These are phyloP conservation scores for Drosophila lowei DNA, from an alignment of 1,140 invertebrate species.

Conservation along the genomic window DNA sequence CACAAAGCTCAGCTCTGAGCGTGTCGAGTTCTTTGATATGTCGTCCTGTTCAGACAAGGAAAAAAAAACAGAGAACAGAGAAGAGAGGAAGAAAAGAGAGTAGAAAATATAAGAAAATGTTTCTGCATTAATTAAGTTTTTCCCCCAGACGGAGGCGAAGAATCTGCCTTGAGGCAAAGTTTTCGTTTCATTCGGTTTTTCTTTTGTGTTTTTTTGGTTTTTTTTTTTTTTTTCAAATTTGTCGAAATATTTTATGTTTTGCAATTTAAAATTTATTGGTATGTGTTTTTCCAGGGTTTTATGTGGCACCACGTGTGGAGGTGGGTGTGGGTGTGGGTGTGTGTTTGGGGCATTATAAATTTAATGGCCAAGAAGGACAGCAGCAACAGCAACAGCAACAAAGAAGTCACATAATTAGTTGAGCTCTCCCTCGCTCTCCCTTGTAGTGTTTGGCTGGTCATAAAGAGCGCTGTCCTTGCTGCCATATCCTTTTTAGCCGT, in stretches of 20 bases:
- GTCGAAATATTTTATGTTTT: conserved; percentile 80
- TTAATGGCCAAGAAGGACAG: conserved; percentile 57
- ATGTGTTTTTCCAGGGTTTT: conserved; percentile 55
- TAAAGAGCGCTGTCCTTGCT: conserved; percentile 15
- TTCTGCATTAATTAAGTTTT: conserved; percentile 78
- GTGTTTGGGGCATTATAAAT: conserved; percentile 62
- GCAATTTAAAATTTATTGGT: conserved; percentile 81
- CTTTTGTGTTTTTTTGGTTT: conserved; percentile 21
- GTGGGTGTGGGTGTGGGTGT: conserved; percentile 19
- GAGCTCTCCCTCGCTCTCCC: conserved; percentile 26
- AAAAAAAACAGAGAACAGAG: conserved; percentile 10
- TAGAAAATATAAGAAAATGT: conserved; percentile 61
- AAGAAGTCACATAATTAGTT: conserved; percentile 73
- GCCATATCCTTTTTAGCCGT: neutral
- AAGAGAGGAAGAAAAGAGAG: conserved; percentile 15
- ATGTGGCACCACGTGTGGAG: conserved; percentile 57
- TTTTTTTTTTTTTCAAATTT: conserved; percentile 62
- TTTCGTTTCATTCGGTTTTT: conserved; percentile 14
- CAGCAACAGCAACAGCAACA: conserved; percentile 8
- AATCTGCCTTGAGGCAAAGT: conserved; percentile 35
- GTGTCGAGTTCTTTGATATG: conserved; percentile 89
- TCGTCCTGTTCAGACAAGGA: conserved; percentile 87
- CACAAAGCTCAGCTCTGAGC: conserved; percentile 92
- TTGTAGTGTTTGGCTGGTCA: conserved; percentile 40
- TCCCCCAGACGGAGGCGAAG: conserved; percentile 10